Evolutionary conservation across 2,113 vertebrate species (phyloP).

Genomic region (Hystrix cristata): DNA sequence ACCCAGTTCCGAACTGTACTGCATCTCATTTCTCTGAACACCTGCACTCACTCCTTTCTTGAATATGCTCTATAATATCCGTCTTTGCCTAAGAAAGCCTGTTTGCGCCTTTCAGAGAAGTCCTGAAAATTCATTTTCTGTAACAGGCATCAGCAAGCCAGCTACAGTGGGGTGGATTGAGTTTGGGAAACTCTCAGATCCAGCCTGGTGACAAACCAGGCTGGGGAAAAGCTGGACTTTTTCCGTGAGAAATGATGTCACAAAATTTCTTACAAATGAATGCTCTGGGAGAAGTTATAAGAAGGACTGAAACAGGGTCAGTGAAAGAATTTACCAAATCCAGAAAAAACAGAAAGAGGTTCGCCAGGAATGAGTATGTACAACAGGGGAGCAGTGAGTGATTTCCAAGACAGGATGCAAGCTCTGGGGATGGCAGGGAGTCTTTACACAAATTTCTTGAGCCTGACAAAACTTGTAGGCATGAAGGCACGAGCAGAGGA

Average conservation of each 20-base stretch:
- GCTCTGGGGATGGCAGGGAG: neutral
- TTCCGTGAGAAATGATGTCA: neutral
- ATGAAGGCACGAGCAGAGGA: neutral
- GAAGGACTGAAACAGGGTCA: neutral
- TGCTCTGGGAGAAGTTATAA: neutral
- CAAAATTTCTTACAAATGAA: neutral
- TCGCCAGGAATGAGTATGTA: neutral
- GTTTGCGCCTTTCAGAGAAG: neutral
- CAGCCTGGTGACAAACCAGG: neutral
- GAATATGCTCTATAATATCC: neutral
- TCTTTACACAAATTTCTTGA: neutral
- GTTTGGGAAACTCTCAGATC: neutral
- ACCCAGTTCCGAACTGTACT: neutral
- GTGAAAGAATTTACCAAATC: neutral
- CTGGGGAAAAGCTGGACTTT: neutral
- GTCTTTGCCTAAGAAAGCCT: neutral
- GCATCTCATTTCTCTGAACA: neutral
- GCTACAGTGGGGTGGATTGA: neutral
- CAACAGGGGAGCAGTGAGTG: neutral
- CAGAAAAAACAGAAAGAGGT: neutral
- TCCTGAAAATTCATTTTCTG: neutral
- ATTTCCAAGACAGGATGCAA: neutral
- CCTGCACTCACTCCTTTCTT: neutral
- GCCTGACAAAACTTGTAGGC: neutral
- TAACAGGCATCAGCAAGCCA: neutral